Evolutionary conservation across 2,888 invertebrate species (phyloP).

Genomic region (Macrophya annulata): DNA sequence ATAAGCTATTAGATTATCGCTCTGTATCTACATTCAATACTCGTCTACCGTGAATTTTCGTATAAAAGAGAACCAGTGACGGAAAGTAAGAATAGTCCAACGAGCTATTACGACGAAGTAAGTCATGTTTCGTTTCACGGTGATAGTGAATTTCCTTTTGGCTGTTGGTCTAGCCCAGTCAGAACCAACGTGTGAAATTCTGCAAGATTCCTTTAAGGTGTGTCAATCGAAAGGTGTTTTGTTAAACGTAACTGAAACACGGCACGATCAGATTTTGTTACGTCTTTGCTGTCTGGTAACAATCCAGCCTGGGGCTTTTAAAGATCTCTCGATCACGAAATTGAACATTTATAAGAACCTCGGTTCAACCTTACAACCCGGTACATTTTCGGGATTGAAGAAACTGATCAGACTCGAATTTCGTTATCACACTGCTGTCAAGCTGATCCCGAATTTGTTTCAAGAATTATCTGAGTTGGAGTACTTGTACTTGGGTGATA

Average conservation of each 20-base stretch:
- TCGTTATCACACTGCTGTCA: neutral
- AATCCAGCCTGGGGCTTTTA: neutral
- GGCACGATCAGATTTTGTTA: neutral
- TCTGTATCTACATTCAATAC: too few species aligned
- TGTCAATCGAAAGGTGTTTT: neutral
- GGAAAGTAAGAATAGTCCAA: too few species aligned
- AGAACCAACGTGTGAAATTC: neutral
- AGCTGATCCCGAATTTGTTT: neutral
- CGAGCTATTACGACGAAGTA: neutral
- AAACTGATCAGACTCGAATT: neutral
- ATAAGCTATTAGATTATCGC: too few species aligned
- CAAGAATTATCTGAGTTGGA: neutral
- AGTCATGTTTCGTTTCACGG: conserved; percentile 5
- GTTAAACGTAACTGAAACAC: neutral
- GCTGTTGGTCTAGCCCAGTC: neutral
- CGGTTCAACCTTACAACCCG: neutral
- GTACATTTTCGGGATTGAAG: neutral
- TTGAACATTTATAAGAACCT: neutral
- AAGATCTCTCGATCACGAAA: neutral
- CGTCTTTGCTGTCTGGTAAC: neutral
- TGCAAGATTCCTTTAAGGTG: neutral
- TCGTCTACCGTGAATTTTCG: too few species aligned
- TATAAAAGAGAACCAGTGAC: too few species aligned
- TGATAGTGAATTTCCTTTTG: neutral
- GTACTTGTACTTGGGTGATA: neutral